Evolutionary conservation across 2,888 invertebrate species (phyloP), one percentile per base, ranked within the genome.

Genomic region (Candidula unifasciata): DNA sequence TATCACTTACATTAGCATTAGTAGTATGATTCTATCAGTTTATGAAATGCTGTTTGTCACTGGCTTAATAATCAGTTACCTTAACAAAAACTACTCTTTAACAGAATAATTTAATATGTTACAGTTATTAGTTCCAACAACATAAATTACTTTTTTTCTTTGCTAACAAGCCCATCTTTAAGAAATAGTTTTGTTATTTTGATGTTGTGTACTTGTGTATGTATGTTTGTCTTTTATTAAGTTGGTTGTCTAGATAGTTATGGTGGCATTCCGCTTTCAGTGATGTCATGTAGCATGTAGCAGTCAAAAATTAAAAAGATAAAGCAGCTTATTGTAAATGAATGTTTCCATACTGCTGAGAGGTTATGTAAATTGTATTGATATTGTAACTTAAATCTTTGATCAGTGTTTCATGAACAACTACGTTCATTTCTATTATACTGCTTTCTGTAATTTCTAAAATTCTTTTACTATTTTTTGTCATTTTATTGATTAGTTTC

Each of bases 241-340:
- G 3, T 66, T 35, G 60, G 66, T 79, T 66, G 79, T 44, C 44
- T 68, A 68, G 79, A 79, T n/a, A 79, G 30, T 64, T 79, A 79
- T n/a, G 79, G 79, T 79, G 79, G 66, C 66, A 44, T 79, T 79
- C 64, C 52, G 79, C 79, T 79, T 79, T 79, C 79, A 79, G 79
- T 66, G 66, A 79, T n/a, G 27, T 37, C 37, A 66, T 44, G 24
- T 66, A 66, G 79, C 79, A 79, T 79, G 79, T 79, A 35, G 57
- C 77, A 64, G 44, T 35, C 24, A 35, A 64, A 27, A 64, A 64
- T 78, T 60, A 78, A 35, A 16, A n/a, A 13, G 24, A 8, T n/a
- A 27, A 27, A 10, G 44, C 73, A 73, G 54, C 30, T 33, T 18
- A 54, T 57, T 33, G 54, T n/a, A 52, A n/a, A 74, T 52, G 52